phyloP scores from a whole-genome alignment of 2,888 invertebrate genomes.

The Ditula angustiorana region DNA sequence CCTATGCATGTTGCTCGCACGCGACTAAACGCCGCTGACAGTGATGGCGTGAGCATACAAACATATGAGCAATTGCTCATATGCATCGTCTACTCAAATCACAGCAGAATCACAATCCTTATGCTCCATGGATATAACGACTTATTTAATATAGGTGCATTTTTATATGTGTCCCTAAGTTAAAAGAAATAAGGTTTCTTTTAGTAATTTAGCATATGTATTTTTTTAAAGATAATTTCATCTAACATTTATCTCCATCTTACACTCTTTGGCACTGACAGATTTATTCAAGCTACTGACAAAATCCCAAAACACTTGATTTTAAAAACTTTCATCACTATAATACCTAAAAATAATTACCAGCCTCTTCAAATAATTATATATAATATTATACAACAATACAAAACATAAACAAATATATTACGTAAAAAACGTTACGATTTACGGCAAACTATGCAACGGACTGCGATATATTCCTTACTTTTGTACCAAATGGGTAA shows the following conservation, averaged over 20 bases:
- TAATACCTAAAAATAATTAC: slow-evolving; percentile 15
- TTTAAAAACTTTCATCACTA: slow-evolving; percentile 23
- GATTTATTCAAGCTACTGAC: slow-evolving; percentile 7
- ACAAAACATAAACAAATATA: slow-evolving; percentile 17
- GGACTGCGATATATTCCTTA: slow-evolving; percentile 23
- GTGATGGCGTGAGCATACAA: too few relatives aligned
- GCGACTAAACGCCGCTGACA: too few relatives aligned
- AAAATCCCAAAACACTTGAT: slow-evolving; percentile 22
- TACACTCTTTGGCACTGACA: slow-evolving; percentile 42
- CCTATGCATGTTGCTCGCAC: too few relatives aligned
- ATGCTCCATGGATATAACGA: too few relatives aligned
- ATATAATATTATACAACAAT: slow-evolving; percentile 7
- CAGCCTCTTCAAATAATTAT: slow-evolving; percentile 32
- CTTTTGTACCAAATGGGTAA: slow-evolving; percentile 40
- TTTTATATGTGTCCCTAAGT: too few relatives aligned
- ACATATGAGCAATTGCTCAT: too few relatives aligned
- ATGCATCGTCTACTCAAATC: too few relatives aligned
- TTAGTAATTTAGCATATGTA: background rate
- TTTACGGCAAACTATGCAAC: slow-evolving; percentile 3
- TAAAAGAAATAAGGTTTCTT: too few relatives aligned
- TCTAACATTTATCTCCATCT: slow-evolving; percentile 4
- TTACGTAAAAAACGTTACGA: slow-evolving; percentile 16
- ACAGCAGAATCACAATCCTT: too few relatives aligned
- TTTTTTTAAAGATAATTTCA: background rate
- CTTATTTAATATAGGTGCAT: too few relatives aligned